A percentile compares a stretch with the other conserved stretches of the same genome.
Conservation (phyloP, 2,797 vertebrate species). For the Danionella dracula region DNA sequence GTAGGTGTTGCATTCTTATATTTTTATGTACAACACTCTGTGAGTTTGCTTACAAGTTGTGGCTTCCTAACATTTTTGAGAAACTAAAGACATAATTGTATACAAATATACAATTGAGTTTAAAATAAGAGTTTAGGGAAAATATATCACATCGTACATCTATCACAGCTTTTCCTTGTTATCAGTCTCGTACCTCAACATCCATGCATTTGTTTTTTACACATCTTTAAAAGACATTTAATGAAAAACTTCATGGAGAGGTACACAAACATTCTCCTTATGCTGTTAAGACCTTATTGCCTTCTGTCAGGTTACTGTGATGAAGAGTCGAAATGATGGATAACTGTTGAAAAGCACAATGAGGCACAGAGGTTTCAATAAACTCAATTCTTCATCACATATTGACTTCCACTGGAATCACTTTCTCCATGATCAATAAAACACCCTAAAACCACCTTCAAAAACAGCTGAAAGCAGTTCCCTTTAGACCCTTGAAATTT, state of each 20-base stretch:
- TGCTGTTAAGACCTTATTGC: conserved; percentile 5
- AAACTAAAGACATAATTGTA: no score
- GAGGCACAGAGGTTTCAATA: conserved; percentile 18
- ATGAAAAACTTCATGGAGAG: not conserved
- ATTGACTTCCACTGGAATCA: conserved; percentile 1
- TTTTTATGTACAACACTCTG: no score
- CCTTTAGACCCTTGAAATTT: not conserved
- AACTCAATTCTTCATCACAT: conserved; percentile 12
- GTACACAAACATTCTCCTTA: conserved; percentile 14
- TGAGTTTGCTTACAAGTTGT: no score
- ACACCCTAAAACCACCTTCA: not conserved
- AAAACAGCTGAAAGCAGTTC: not conserved
- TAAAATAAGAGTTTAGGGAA: no score
- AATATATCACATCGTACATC: not conserved
- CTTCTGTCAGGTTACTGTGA: not conserved
- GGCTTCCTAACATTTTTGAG: no score
- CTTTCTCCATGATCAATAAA: not conserved
- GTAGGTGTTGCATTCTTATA: no score
- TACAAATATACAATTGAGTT: no score
- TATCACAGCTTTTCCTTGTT: conserved; percentile 2
- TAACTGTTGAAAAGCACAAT: conserved; percentile 13
- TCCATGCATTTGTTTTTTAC: not conserved
- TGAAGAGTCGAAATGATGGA: conserved; percentile 7
- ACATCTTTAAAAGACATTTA: not conserved
- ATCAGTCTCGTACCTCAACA: not conserved